Conservation (phyloP, 2,113 vertebrate genomes). For the Stictonetta naevosa region DNA sequence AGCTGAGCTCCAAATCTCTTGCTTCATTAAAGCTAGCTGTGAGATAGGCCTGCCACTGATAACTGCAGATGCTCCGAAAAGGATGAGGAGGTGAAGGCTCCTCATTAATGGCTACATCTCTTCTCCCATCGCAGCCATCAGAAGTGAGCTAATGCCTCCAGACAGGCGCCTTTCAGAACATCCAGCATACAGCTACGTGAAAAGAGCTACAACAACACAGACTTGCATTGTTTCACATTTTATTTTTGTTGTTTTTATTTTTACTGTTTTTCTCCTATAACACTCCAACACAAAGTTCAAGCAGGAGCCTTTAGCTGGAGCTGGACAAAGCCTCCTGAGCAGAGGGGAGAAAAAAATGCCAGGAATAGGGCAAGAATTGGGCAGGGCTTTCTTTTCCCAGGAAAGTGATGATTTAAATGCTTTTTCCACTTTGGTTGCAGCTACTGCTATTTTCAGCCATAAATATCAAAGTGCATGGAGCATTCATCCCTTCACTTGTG, state of each 20-base stretch:
- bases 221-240: neutral
- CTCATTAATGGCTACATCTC: neutral
- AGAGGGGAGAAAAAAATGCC: neutral
- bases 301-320: neutral
- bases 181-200: rapidly evolving
- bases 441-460: neutral
- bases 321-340: neutral
- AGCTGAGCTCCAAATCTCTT: neutral
- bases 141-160: neutral
- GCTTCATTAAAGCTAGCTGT: neutral
- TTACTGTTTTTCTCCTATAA: neutral
- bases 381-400: neutral
- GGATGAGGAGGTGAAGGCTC: neutral
- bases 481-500: neutral
- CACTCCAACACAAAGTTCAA: neutral
- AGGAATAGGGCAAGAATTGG: neutral
- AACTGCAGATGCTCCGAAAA: neutral
- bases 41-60: neutral
- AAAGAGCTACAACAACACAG: neutral
- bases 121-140: neutral
- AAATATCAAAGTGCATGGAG: rapidly evolving
- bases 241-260: neutral
- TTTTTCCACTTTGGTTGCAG: neutral
- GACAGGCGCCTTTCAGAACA: neutral
- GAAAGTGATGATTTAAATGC: neutral